Conservation (phyloP, 2,797 vertebrate genomes). For the Bradypus variegatus region DNA sequence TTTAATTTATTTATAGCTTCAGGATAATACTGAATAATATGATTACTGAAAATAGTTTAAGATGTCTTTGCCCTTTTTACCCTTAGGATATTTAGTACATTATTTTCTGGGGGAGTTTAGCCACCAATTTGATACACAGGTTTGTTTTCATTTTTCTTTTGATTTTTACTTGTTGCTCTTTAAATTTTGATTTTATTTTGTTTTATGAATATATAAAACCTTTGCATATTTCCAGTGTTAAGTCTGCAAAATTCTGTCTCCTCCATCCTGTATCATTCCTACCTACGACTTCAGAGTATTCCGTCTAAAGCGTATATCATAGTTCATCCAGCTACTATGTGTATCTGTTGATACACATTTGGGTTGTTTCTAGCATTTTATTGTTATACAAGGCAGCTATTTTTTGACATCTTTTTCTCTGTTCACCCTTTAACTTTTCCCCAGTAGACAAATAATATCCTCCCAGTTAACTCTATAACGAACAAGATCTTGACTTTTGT, state of each 20-base stretch:
- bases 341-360: not conserved
- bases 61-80: conserved; percentile 14
- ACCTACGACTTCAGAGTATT: not conserved
- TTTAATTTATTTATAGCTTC: conserved; percentile 25
- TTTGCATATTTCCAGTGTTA: conserved; percentile 31
- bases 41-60: conserved; percentile 15
- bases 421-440: conserved; percentile 26
- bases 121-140: not conserved
- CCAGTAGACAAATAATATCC: not conserved
- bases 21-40: not conserved
- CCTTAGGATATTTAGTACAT: not conserved
- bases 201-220: not conserved
- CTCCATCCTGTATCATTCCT: not conserved
- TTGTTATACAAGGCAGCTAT: not conserved
- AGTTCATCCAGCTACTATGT: not conserved
- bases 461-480: not conserved
- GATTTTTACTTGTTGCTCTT: conserved; percentile 19
- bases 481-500: not conserved
- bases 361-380: conserved; percentile 28
- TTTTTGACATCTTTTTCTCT: not conserved
- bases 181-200: conserved; percentile 27
- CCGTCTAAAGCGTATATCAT: not conserved
- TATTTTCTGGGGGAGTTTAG: conserved; percentile 1
- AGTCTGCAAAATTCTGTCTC: not conserved
- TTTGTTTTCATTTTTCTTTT: conserved; percentile 32